These are phyloP conservation scores for Panopea generosa DNA, from an alignment of 2,888 invertebrate genomes.

Conservation along the genomic window DNA sequence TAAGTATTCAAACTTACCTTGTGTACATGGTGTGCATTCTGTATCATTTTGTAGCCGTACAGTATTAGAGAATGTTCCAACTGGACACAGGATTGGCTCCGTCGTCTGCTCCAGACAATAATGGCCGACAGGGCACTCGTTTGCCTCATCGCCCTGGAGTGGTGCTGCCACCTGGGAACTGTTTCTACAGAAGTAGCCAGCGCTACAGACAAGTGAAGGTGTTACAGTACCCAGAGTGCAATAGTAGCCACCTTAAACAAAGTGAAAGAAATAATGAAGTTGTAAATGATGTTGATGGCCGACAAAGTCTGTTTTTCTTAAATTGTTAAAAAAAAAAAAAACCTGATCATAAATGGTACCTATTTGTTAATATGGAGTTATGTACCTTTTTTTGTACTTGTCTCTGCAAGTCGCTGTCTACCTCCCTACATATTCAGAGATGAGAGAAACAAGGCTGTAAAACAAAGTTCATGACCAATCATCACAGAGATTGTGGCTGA, in stretches of 20 bases:
- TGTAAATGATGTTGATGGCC: not conserved
- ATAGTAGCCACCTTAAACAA: conserved; percentile 77
- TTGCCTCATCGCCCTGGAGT: conserved; percentile 73
- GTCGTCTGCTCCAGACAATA: conserved; percentile 80
- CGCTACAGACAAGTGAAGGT: conserved; percentile 74
- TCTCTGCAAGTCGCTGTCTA: no score
- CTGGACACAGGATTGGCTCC: conserved; percentile 78
- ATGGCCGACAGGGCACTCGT: conserved; percentile 82
- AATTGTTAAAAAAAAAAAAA: not conserved
- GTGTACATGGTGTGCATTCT: conserved; percentile 77
- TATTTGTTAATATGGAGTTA: no score
- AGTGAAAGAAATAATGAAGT: conserved; percentile 1
- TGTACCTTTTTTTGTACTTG: no score
- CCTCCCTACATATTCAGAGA: no score
- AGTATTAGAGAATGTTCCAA: conserved; percentile 80
- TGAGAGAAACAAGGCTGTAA: no score
- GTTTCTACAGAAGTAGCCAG: conserved; percentile 79
- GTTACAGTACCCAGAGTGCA: conserved; percentile 78
- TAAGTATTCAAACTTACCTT: no score
- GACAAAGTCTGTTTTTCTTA: no score
- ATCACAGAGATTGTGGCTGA: no score
- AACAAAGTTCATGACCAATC: no score
- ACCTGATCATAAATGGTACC: no score
- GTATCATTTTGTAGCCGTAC: conserved; percentile 77
- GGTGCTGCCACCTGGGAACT: conserved; percentile 79